Evolutionary conservation across 2,113 vertebrate genomes (phyloP).

Genomic region (Sciurus niger): DNA sequence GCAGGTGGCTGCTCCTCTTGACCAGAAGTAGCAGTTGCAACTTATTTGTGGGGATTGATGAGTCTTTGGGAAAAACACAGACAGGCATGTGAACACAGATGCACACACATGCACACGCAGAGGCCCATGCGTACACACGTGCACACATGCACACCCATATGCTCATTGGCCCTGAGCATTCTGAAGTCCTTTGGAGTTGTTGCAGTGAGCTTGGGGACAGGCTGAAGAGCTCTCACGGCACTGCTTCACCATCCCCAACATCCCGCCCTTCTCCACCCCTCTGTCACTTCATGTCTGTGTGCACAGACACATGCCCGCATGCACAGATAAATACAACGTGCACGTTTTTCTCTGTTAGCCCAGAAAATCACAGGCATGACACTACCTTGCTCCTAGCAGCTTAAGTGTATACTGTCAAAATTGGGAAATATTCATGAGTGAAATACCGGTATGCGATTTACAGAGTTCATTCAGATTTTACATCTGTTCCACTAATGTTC

Average conservation of each 20-base stretch:
- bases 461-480: neutral
- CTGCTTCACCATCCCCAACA: too few species aligned
- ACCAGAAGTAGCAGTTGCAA: neutral
- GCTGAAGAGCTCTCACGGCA: too few species aligned
- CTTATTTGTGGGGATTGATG: neutral
- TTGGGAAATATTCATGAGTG: too few species aligned
- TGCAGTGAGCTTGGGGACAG: too few species aligned
- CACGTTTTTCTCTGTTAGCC: accelerated
- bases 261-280: too few species aligned
- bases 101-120: too few species aligned
- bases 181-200: too few species aligned
- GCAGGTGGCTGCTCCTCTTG: neutral
- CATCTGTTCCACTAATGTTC: neutral
- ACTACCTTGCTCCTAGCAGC: neutral
- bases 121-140: too few species aligned
- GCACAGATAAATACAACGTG: neutral
- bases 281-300: neutral
- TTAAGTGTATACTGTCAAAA: neutral
- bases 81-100: neutral
- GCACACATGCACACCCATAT: too few species aligned
- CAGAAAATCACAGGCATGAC: neutral
- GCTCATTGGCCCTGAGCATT: too few species aligned
- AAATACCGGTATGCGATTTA: neutral
- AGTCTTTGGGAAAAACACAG: too few species aligned
- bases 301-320: too few species aligned